Conservation (phyloP, 2,888 invertebrate genomes). For the Thumatha senex region DNA sequence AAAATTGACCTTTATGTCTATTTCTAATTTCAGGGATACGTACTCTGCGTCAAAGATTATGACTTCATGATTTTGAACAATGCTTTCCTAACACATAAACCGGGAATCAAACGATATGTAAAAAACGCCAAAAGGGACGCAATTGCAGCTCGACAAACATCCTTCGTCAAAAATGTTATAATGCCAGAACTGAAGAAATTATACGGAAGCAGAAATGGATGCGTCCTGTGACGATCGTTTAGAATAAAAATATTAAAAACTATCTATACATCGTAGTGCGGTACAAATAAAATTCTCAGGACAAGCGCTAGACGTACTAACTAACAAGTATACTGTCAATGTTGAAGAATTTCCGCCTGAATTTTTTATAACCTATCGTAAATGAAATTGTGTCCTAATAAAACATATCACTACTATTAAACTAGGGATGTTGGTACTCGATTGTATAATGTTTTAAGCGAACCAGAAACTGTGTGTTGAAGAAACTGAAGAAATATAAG, state of each 20-base stretch:
- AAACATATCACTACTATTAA: constrained; percentile 62
- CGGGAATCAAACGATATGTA: constrained; percentile 93
- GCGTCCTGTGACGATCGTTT: constrained; percentile 85
- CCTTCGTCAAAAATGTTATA: constrained; percentile 90
- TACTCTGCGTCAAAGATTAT: constrained; percentile 94
- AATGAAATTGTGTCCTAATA: constrained; percentile 44
- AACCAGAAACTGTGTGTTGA: constrained; percentile 10
- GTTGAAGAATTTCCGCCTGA: constrained; percentile 52
- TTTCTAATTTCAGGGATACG: constrained; percentile 88
- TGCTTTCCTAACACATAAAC: constrained; percentile 96
- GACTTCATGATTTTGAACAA: constrained; percentile 96
- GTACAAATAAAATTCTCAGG: constrained; percentile 23
- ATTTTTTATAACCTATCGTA: constrained; percentile 49
- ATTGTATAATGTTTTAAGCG: constrained; percentile 18
- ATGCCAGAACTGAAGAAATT: constrained; percentile 93
- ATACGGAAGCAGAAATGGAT: constrained; percentile 91
- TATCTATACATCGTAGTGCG: constrained; percentile 21
- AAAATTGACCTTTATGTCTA: neutral
- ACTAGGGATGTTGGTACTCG: constrained; percentile 19
- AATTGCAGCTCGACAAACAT: constrained; percentile 90
- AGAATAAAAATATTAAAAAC: constrained; percentile 21
- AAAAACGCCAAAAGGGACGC: constrained; percentile 90
- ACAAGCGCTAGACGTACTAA: constrained; percentile 14
- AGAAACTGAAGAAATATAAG: no score
- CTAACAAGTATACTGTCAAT: constrained; percentile 39